phyloP scores from a whole-genome alignment of 2,888 invertebrate genomes.

The Sicus ferrugineus region DNA sequence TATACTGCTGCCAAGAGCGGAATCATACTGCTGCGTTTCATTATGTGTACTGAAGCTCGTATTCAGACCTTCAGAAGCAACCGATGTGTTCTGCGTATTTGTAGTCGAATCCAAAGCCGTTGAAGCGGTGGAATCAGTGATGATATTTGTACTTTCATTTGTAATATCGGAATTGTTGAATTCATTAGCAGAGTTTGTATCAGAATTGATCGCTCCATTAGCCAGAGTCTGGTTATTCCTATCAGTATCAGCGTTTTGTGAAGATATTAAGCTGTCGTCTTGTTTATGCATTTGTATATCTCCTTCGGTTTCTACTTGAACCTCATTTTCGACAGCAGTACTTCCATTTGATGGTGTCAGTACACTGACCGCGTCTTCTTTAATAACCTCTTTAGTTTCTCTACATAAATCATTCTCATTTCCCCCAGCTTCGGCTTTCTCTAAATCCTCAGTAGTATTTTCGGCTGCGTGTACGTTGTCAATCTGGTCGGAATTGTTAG shows the following conservation, averaged over 20 bases:
- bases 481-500: too few species aligned
- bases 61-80: background rate
- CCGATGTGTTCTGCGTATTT: background rate
- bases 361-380: too few species aligned
- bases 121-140: background rate
- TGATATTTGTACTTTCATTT: background rate
- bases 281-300: too few species aligned
- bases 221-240: too few species aligned
- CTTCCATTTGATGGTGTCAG: background rate
- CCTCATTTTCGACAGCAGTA: background rate
- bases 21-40: slow-evolving; percentile 33
- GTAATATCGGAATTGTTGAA: background rate
- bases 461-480: too few species aligned
- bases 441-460: too few species aligned
- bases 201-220: slow-evolving; percentile 6
- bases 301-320: background rate
- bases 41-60: slow-evolving; percentile 7
- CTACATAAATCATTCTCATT: too few species aligned
- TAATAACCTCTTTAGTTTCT: too few species aligned
- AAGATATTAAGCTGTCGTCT: too few species aligned
- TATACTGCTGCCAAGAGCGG: slow-evolving; percentile 40
- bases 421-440: too few species aligned
- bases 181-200: background rate
- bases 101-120: background rate
- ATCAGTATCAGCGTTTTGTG: too few species aligned